Evolutionary conservation across 2,888 invertebrate species (phyloP).

Genomic region (Lepidocyrtoides sp.): DNA sequence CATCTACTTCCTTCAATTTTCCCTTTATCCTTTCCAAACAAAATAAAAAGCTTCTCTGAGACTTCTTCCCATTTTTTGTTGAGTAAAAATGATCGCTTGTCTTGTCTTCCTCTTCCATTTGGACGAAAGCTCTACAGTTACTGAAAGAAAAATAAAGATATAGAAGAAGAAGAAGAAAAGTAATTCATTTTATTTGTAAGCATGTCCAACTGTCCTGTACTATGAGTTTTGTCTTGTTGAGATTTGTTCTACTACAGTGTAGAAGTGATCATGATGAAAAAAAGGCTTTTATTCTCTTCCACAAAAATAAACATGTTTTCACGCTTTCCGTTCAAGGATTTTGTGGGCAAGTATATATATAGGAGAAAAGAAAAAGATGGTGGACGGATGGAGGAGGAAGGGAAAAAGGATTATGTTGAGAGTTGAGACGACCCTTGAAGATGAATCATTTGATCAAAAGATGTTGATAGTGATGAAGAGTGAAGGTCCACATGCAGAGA

Average conservation of each 20-base stretch:
- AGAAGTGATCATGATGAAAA: not conserved
- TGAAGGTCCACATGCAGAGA: too few species aligned
- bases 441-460: not conserved
- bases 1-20: conserved; percentile 2
- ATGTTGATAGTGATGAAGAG: conserved; percentile 9
- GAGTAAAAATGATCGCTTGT: conserved; percentile 31
- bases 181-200: conserved; percentile 34
- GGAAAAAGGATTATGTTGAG: conserved; percentile 13
- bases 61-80: not conserved
- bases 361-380: not conserved
- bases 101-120: not conserved
- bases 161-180: not conserved
- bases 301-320: not conserved
- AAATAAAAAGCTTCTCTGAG: too few species aligned
- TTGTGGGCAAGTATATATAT: too few species aligned
- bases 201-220: conserved; percentile 19
- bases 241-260: not conserved
- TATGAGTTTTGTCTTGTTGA: not conserved
- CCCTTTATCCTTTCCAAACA: not conserved
- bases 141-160: not conserved
- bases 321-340: not conserved
- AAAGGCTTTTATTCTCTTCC: not conserved
- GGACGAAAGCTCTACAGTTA: too few species aligned
- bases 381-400: too few species aligned
- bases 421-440: conserved; percentile 11